These are phyloP conservation scores for Myodes glareolus DNA, from an alignment of 2,113 vertebrate genomes.

Conservation along the genomic window DNA sequence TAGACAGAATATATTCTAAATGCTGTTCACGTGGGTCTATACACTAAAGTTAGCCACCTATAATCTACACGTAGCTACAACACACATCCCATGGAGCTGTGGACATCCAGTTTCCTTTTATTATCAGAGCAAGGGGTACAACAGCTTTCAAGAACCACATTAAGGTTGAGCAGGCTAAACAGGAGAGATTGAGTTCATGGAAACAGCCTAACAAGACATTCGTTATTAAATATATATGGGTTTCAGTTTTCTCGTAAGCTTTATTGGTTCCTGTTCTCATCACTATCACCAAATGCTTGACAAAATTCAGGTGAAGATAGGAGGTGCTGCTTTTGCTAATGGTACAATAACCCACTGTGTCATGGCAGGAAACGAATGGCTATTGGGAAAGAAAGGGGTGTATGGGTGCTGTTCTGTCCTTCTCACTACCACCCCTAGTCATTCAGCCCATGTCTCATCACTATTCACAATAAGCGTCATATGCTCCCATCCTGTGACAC, in stretches of 20 bases:
- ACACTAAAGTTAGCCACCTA: background rate
- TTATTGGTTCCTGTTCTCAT: background rate
- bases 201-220: background rate
- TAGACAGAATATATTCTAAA: background rate
- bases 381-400: too few species aligned
- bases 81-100: fast-evolving
- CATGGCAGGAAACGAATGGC: background rate
- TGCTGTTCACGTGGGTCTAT: background rate
- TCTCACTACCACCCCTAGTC: too few species aligned
- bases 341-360: background rate
- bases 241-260: background rate
- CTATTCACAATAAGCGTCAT: background rate
- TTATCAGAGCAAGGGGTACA: background rate
- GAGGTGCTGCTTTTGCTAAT: background rate
- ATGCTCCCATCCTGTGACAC: background rate
- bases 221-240: background rate
- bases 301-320: background rate
- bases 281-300: background rate
- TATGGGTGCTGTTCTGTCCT: too few species aligned
- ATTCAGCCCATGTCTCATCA: background rate
- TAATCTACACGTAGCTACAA: fast-evolving
- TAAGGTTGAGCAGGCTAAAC: background rate
- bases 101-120: too few species aligned
- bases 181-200: background rate
- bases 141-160: background rate